Conservation (phyloP, 2,797 vertebrate species). For the Pangasius krempfi region DNA sequence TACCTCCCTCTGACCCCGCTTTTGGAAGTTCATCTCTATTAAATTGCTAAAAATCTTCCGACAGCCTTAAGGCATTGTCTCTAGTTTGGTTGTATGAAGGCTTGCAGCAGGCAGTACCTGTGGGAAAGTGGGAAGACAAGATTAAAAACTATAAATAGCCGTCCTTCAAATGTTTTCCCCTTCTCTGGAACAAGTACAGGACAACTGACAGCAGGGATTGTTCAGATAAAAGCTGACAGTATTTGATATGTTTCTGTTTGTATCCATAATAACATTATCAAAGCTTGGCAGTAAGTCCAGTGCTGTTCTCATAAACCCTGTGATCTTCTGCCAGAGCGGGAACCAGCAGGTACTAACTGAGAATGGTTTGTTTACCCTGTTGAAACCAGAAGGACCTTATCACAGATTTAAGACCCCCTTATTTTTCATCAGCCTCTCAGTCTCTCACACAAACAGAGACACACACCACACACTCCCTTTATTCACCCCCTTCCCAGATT, state of each 20-base stretch:
- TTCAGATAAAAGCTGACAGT: constrained; percentile 22
- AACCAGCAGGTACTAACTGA: constrained; percentile 38
- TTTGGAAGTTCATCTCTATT: constrained; percentile 61
- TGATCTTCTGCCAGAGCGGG: constrained; percentile 37
- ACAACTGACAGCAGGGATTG: neutral
- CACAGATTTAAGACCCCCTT: constrained; percentile 52
- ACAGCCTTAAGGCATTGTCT: constrained; percentile 60
- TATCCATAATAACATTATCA: constrained; percentile 26
- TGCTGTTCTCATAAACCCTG: constrained; percentile 17
- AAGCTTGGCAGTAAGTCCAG: constrained; percentile 16
- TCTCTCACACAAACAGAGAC: constrained; percentile 39
- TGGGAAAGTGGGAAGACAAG: constrained; percentile 23
- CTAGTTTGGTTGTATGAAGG: constrained; percentile 47
- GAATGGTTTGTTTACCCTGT: constrained; percentile 48
- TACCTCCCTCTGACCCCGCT: constrained; percentile 49
- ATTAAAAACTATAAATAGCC: constrained; percentile 26
- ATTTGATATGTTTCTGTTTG: constrained; percentile 12
- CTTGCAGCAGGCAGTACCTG: neutral
- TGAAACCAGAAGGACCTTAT: constrained; percentile 45
- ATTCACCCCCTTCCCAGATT: constrained; percentile 70
- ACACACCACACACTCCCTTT: constrained; percentile 48
- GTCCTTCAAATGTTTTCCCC: constrained; percentile 10
- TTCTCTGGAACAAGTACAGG: neutral
- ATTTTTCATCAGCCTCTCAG: constrained; percentile 53
- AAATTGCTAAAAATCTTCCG: constrained; percentile 50